Evolutionary conservation across 2,113 vertebrate species (phyloP), one percentile per base, ranked within the genome.

Genomic region (Thymallus thymallus): DNA sequence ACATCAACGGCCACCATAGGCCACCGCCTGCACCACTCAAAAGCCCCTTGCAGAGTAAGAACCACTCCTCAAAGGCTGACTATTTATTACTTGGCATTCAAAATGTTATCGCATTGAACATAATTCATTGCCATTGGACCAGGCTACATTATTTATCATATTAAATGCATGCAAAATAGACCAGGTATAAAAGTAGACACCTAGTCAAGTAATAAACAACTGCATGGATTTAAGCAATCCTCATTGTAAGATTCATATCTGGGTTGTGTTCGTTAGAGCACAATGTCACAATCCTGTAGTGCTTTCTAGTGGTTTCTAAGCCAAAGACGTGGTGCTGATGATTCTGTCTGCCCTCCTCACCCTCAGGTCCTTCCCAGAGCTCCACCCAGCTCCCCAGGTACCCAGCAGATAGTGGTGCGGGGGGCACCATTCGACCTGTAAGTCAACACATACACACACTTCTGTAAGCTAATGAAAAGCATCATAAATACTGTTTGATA

Each of bases 1-100:
- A 93, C 3, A 89, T 86, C 62, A 96, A 96, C 0, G 98, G 96
- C 91, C 93, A 96, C 87, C 93, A 92, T 84, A 93, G 92, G 79
- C 88, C 82, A 48, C 86, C 85, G 3, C 78, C 86, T 91, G 89
- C 16, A 0, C 62, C 87, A 45, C 90, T 90, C 80, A 93, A 92
- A 85, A 80, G 85, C 58, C 46, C 86, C 14, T 86, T 81, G 55
- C 90, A 91, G 85, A 92, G 92, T 94, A 88, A 90, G 89, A 76
- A 29, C 3, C n/a, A 78, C 84, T 9, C 51, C 16, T 68, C 12
- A 2, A 41, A 3, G 32, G 26, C 56, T 55, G 48, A 18, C 4
- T 51, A 51, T 51, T 51, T 51, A 51, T 51, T 51, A 51, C 6
- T 51, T 51, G 12, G 48, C 5, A 5, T 18, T 51, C 5, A 1